Conservation (phyloP, 2,797 vertebrate species). For the Hozukius guyotensis region DNA sequence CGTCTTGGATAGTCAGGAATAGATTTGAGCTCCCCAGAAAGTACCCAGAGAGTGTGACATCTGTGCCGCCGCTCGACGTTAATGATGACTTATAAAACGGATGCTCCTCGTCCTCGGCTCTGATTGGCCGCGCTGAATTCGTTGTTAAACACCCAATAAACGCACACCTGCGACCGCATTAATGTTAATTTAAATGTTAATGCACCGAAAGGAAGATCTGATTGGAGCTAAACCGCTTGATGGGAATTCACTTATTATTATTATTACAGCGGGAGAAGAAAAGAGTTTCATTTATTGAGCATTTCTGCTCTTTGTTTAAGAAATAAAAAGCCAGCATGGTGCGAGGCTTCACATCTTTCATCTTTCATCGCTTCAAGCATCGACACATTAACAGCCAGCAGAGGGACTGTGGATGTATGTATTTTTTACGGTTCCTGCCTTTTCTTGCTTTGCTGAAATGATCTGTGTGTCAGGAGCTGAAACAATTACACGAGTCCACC, state of each 20-base stretch:
- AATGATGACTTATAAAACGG: conserved; percentile 55
- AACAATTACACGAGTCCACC: conserved; percentile 24
- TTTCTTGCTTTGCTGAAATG: conserved; percentile 14
- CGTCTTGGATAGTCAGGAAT: conserved; percentile 9
- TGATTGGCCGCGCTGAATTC: conserved; percentile 49
- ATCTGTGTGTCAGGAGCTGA: conserved; percentile 29
- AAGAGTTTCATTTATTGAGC: neutral
- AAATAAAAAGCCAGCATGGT: neutral
- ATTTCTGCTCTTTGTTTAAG: conserved; percentile 1
- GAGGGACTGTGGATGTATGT: neutral
- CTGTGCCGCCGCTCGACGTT: conserved; percentile 34
- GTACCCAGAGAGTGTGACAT: conserved; percentile 40
- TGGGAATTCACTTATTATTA: conserved; percentile 12
- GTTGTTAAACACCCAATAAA: conserved; percentile 63
- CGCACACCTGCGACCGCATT: conserved; percentile 57
- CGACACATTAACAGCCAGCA: conserved; percentile 8
- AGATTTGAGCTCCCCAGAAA: conserved; percentile 24
- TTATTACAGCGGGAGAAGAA: neutral
- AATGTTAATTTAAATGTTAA: conserved; percentile 67
- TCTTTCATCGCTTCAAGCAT: neutral
- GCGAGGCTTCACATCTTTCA: conserved; percentile 12
- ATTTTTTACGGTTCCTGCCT: neutral
- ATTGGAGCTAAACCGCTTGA: conserved; percentile 3
- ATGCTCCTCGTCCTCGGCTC: conserved; percentile 20
- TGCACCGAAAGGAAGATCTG: conserved; percentile 21